These are phyloP conservation scores for Conomelus anceps DNA, from an alignment of 2,888 invertebrate genomes.

Conservation along the genomic window DNA sequence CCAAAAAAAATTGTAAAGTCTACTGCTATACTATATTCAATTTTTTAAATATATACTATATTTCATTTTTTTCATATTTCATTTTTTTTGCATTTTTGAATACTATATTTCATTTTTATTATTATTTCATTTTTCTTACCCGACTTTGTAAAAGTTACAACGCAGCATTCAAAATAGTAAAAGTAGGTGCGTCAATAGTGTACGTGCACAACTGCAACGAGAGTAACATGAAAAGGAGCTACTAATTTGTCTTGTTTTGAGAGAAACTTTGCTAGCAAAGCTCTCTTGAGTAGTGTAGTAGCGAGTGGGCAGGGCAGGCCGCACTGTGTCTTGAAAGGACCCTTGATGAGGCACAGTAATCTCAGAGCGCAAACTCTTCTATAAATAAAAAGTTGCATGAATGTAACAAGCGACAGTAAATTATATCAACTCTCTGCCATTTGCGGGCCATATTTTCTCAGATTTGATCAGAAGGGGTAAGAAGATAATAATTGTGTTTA, in stretches of 20 bases:
- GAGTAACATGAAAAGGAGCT: neutral
- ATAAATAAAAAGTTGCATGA: neutral
- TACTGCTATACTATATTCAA: neutral
- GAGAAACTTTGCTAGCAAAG: neutral
- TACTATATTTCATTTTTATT: no score
- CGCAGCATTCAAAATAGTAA: neutral
- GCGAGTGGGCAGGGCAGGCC: neutral
- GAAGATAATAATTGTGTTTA: neutral
- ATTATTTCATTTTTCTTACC: no score
- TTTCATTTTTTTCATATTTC: no score
- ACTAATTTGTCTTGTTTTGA: neutral
- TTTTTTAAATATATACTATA: neutral
- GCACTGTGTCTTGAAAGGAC: neutral
- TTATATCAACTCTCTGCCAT: neutral
- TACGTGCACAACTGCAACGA: neutral
- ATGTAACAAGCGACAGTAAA: neutral
- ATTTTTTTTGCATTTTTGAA: no score
- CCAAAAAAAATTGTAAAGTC: no score
- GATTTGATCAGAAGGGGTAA: neutral
- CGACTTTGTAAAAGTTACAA: neutral
- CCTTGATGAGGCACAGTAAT: neutral
- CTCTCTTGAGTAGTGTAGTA: neutral
- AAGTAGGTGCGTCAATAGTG: no score
- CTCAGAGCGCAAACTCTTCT: neutral
- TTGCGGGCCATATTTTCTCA: neutral